Evolutionary conservation across 2,797 vertebrate species (phyloP), one percentile per base, ranked within the genome.

Genomic region (Helarctos malayanus): DNA sequence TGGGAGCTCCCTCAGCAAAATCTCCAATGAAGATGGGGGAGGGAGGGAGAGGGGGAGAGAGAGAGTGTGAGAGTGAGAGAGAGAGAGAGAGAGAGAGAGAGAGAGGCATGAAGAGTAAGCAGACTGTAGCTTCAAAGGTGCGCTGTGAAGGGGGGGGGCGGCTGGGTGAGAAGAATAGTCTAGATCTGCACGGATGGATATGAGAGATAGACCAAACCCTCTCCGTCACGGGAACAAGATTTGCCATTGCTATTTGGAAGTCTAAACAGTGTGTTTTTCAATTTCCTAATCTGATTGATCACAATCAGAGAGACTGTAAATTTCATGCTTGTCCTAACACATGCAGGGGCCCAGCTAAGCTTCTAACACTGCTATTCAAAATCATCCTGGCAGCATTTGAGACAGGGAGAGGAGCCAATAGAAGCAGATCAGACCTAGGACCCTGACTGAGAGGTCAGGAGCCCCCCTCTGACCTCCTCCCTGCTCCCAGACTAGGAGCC

Each of bases 241-340:
- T 89, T 96, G 65, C 54, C 89, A 38, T 80, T 86, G 69, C 52
- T 63, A 61, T 52, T 63, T 52, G 85, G 80, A 98, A 95, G 61
- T 89, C 35, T 16, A 97, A 98, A 49, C 88, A 0, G 0, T 47
- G 35, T 88, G 38, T 93, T 98, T 94, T 96, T 87, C 73, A 23
- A 56, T 97, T 97, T 96, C 94, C 93, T 96, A 93, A 89, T 89
- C 87, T 76, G 83, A 96, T 92, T 84, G 93, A 97, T 13, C 41
- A n/a, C 82, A 94, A 83, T 84, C 29, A 49, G 94, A 95, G 32
- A 89, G 57, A 85, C 1, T 7, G 81, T 80, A 95, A 97, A 92
- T 97, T 69, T 94, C 83, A n/a, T 0, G 2, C 83, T 95, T 56
- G 71, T 89, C 92, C 45, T 56, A 97, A 73, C 84, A 82, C 81